Conservation (phyloP, 92 coral and sea anemone genomes). For the Epizoanthus rinbou region DNA sequence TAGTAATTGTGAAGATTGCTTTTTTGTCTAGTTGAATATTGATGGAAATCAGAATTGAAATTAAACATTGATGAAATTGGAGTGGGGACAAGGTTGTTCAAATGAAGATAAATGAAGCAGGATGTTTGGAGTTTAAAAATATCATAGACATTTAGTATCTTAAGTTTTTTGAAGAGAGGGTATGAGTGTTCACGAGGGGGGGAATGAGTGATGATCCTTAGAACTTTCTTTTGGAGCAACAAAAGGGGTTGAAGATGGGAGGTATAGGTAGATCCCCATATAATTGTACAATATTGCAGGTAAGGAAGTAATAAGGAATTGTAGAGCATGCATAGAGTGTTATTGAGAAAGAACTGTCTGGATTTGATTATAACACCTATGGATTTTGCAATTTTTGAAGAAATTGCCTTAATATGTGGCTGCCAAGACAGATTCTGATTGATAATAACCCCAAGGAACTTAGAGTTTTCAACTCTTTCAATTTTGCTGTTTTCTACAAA, state of each 20-base stretch:
- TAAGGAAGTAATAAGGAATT: not conserved
- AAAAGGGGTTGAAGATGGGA: constrained; percentile 46
- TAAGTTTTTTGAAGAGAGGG: constrained; percentile 35
- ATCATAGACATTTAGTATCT: constrained; percentile 13
- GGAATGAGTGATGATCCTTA: constrained; percentile 39
- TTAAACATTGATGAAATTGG: constrained; percentile 25
- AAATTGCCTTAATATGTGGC: constrained; percentile 34
- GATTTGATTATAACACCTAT: constrained; percentile 26
- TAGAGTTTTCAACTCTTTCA: not conserved
- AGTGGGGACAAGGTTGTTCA: constrained; percentile 22
- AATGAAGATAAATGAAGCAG: constrained; percentile 32
- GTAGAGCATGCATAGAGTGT: constrained; percentile 25
- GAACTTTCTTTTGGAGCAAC: constrained; percentile 36
- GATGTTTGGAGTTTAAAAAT: constrained; percentile 33
- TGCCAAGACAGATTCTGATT: constrained; percentile 37
- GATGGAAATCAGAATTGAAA: constrained; percentile 39
- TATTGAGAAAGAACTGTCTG: constrained; percentile 36
- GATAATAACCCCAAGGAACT: not conserved
- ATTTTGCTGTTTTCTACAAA: not conserved
- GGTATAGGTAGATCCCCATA: constrained; percentile 21
- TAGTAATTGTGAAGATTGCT: constrained; percentile 15
- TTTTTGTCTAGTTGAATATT: not conserved
- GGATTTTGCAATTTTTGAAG: constrained; percentile 30
- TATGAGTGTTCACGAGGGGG: constrained; percentile 39
- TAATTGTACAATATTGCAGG: not conserved